Evolutionary conservation across 2,113 vertebrate genomes (phyloP).

Genomic region (Antechinus flavipes): DNA sequence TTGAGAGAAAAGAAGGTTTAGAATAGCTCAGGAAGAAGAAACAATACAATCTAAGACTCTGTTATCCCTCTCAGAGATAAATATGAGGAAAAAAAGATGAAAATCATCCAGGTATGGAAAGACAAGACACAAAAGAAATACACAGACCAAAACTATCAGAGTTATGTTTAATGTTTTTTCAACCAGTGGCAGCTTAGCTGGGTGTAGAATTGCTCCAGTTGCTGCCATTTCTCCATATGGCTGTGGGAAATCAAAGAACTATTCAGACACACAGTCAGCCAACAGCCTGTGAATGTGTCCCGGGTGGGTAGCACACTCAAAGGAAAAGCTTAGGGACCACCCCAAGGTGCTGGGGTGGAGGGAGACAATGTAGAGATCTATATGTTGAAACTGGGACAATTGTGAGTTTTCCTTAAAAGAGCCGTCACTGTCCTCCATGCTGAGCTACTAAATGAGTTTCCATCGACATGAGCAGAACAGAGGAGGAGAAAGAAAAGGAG

Average conservation of each 20-base stretch:
- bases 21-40: neutral
- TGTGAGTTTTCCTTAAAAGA: constrained; percentile 46
- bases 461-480: neutral
- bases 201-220: neutral
- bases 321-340: neutral
- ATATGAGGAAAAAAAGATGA: neutral
- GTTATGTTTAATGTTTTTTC: neutral
- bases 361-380: neutral
- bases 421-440: constrained; percentile 25
- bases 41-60: neutral
- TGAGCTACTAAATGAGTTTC: constrained; percentile 69
- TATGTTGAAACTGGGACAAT: neutral
- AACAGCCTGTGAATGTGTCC: neutral
- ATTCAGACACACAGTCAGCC: neutral
- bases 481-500: constrained; percentile 10
- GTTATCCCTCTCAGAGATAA: neutral
- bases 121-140: neutral
- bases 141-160: neutral
- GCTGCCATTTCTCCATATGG: neutral
- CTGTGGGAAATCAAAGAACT: neutral
- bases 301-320: neutral
- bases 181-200: neutral
- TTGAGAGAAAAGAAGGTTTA: neutral
- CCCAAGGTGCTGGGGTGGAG: neutral
- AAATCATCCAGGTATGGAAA: neutral